A percentile compares a stretch with the other conserved stretches of the same genome.
phyloP scores from a whole-genome alignment of 2,888 invertebrate genomes.

The Trypoxylon attenuatum region DNA sequence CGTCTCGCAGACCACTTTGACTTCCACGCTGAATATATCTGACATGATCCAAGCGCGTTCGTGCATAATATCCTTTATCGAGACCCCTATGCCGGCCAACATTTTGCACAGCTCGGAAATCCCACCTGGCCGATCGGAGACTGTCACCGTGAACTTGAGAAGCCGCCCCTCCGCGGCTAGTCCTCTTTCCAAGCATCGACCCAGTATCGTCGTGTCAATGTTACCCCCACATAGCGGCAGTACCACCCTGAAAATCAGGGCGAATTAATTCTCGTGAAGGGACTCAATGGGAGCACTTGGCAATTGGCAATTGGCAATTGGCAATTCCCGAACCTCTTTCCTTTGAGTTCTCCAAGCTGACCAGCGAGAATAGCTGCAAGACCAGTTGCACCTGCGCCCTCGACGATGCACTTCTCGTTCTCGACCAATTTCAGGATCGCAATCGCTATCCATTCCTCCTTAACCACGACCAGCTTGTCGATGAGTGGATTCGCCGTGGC shows the following conservation, averaged over 20 bases:
- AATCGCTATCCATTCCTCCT: constrained; percentile 89
- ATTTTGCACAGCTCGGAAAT: constrained; percentile 89
- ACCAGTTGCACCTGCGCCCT: constrained; percentile 92
- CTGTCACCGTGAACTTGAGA: constrained; percentile 84
- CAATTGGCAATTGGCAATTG: background rate
- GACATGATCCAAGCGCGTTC: constrained; percentile 95
- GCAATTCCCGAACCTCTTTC: constrained; percentile 81
- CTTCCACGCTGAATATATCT: constrained; percentile 90
- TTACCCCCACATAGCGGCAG: constrained; percentile 91
- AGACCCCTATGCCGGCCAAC: constrained; percentile 86
- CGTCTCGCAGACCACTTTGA: constrained; percentile 93
- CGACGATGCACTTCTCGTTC: constrained; percentile 91
- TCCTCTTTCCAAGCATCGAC: constrained; percentile 90
- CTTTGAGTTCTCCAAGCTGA: constrained; percentile 85
- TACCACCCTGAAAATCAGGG: constrained; percentile 81
- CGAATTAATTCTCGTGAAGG: too few relatives aligned
- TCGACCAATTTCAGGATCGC: constrained; percentile 87
- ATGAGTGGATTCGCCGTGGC: constrained; percentile 83
- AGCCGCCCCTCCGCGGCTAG: constrained; percentile 90
- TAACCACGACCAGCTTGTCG: constrained; percentile 88
- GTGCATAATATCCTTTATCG: constrained; percentile 96
- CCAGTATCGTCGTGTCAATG: constrained; percentile 93
- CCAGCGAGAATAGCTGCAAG: constrained; percentile 90
- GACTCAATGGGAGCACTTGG: background rate
- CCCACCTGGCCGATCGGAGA: constrained; percentile 91